Base-by-base conservation (phyloP, 2,113 vertebrate genomes). In the Austrofundulus limnaeus region DNA sequence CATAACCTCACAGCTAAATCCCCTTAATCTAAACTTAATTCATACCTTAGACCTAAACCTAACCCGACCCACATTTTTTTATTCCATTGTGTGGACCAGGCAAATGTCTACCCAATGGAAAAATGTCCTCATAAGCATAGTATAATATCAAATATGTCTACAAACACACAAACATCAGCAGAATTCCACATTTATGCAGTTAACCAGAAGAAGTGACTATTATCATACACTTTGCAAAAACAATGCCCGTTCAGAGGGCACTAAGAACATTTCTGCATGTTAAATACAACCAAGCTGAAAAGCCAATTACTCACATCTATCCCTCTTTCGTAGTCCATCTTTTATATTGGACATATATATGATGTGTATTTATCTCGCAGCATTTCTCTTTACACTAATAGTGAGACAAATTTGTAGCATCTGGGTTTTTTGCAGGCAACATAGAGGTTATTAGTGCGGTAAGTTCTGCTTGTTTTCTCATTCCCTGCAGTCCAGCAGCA, bases 211-310 rank as follows among this genome's bases (percentile, higher is more conserved):
- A 23, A 70, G 63, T 75, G 25, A 38, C 31, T 59, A 81, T 84
- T 65, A 78, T 46, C 72, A 21, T 70, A 59, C 57, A 61, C 64
- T 84, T 73, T 70, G 68, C 76, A 84, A 82, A 66, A 79, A 81
- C 56, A 24, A 73, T 71, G 54, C 53, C 51, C 21, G 63, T 51
- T 28, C n/a, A 66, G 68, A 50, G 45, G 55, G 39, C 59, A 48
- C 17, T 23, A 61, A 49, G 75, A 42, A 70, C 62, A 66, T 85
- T 74, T 74, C 42, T 53, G 56, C 2, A 12, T 19, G 34, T 67
- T 62, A 76, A 76, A 75, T 77, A 74, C 49, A 42, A 77, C 59
- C 31, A 37, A 37, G 46, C 46, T 42, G 66, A 68, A 71, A 61
- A 24, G 61, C 39, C 23, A 28, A 31, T 59, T 37, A 14, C 61